Base-by-base conservation (phyloP, 2,113 vertebrate species). In the Eublepharis macularius region DNA sequence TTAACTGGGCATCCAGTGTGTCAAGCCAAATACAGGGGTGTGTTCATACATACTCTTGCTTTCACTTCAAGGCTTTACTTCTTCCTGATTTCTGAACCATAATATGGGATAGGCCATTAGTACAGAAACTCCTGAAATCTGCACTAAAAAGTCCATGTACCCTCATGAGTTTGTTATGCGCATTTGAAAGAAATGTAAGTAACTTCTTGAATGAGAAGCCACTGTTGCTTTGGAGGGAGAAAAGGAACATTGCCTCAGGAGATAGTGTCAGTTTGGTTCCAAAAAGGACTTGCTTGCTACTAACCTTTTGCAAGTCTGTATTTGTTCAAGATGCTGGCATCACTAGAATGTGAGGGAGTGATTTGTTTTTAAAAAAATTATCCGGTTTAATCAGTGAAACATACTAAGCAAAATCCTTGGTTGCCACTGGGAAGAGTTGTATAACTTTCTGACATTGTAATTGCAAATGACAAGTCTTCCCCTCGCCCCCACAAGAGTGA, bases 221-320 rank as follows among this genome's bases (percentile, higher is more conserved):
- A 21, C 65, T 66, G 45, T 39, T 36, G 24, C 19, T 32, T 19
- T 72, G 29, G 39, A 63, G 45, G 24, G n/a, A 57, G 21, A 60
- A 54, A 66, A 21, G 17, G 11, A 21, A 66, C 13, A n/a, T 32
- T 74, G 32, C 49, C 32, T 68, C n/a, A 36, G n/a, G 10, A 68
- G 32, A 60, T 41, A n/a, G 3, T 68, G 43, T 16, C 45, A 84
- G 12, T 41, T 84, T 14, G 65, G 29, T 32, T 77, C 2, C 17
- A 26, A 74, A 60, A 83, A 66, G 34, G 16, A n/a, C 36, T 84
- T 77, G 24, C 45, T 54, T 83, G 72, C 13, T 83, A 76, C 57
- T 45, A 76, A 76, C 49, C 36, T 70, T 32, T 68, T 85, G 39
- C 75, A 77, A 57, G 74, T 84, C 63, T 77, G 24, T 60, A 85